Evolutionary conservation across 2,797 vertebrate species (phyloP).

Genomic region (Sebastes diploproa): DNA sequence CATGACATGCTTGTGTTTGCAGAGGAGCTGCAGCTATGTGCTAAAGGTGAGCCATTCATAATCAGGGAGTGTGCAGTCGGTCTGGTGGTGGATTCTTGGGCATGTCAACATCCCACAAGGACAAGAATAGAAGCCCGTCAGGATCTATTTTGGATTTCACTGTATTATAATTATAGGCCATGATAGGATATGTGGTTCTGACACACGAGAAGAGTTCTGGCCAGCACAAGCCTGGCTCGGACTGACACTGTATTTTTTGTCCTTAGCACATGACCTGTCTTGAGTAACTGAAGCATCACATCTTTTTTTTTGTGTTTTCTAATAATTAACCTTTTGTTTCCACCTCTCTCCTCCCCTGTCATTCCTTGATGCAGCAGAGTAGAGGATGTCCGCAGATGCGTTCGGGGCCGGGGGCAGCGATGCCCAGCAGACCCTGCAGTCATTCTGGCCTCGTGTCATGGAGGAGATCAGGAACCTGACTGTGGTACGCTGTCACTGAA

Average conservation of each 20-base stretch:
- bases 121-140: constrained; percentile 48
- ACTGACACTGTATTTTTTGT: constrained; percentile 2
- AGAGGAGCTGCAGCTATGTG: constrained; percentile 35
- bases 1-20: constrained; percentile 39
- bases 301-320: constrained; percentile 1
- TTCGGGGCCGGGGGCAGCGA: constrained; percentile 91
- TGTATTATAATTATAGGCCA: constrained; percentile 55
- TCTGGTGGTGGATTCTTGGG: constrained; percentile 26
- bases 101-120: constrained; percentile 52
- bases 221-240: constrained; percentile 4
- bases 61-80: constrained; percentile 17
- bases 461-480: constrained; percentile 98
- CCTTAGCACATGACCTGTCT: not conserved
- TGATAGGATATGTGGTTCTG: constrained; percentile 46
- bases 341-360: not conserved
- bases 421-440: constrained; percentile 97
- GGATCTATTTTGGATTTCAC: constrained; percentile 59
- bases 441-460: constrained; percentile 98
- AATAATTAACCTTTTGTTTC: constrained; percentile 11
- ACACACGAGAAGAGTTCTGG: constrained; percentile 37
- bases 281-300: not conserved
- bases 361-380: constrained; percentile 61
- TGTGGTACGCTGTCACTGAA: constrained; percentile 82
- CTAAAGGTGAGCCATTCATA: constrained; percentile 46
- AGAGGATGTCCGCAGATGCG: constrained; percentile 92